Evolutionary conservation across 35 echinoderm and acorn worm species (phyloP), one percentile per base, ranked within the genome.

Genomic region (Nesometra sesokonis): DNA sequence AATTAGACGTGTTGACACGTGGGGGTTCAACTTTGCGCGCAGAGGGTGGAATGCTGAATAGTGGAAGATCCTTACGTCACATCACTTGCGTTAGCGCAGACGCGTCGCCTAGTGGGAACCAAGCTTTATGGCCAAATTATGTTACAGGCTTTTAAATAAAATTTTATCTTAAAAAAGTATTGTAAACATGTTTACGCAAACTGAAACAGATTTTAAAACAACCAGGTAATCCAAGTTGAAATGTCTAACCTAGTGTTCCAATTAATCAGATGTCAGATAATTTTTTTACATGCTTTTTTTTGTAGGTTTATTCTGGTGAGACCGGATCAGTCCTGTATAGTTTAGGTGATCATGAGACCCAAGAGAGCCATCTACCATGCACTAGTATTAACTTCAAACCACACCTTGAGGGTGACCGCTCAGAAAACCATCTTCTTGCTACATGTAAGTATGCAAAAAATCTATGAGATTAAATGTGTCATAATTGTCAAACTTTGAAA

Each of bases 321-420:
- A 90, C 57, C 32, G 96, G 90, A 67, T 77, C 88, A 77, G 43
- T 82, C 5, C 57, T 99, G 5, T 94, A 99, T 82, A 99, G 85
- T 47, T 57, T 99, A 52, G 80, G 77, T 30, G 96, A 99, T 37
- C 87, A 93, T n/a, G 96, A 99, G 77, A 99, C 87, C 11, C 34
- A 27, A 8, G 89, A 90, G 32, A 32, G 79, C 34, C 87, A 92
- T 86, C 57, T 99, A 36, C 96, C 96, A 29, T 99, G 96, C 77
- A 99, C 96, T 32, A 99, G 96, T 38, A 78, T 99, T 29, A 87
- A 87, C 36, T 99, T 99, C 90, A 94, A 90, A 86, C 89, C 90
- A 46, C 84, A 90, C 36, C 37, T 46, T n/a, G 77, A 88, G 3
- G 88, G 47, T 35, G 96, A 99, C 78, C 94, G 89, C 85, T 94